These are phyloP conservation scores for Ganaspis brasiliensis DNA, from an alignment of 2,888 invertebrate species.

Conservation along the genomic window DNA sequence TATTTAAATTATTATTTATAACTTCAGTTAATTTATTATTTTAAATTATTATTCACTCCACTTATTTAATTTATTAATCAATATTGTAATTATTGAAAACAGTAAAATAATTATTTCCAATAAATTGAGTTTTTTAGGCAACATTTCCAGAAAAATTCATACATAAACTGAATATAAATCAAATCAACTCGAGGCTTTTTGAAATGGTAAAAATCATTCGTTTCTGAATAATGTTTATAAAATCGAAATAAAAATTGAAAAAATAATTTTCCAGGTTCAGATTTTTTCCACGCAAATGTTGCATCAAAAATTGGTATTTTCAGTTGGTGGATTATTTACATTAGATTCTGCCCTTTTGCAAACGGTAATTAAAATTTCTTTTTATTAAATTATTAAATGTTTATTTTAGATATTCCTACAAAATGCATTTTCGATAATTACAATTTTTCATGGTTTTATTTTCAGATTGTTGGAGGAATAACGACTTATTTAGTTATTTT, in stretches of 20 bases:
- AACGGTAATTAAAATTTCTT: background rate
- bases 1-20: background rate
- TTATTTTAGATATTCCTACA: too few relatives aligned
- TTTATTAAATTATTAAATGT: background rate
- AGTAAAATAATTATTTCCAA: background rate
- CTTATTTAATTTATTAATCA: too few relatives aligned
- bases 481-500: background rate
- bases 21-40: too few relatives aligned
- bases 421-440: too few relatives aligned
- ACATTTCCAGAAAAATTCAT: conserved; percentile 1
- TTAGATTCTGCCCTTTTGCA: conserved; percentile 7
- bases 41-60: too few relatives aligned
- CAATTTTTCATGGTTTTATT: background rate
- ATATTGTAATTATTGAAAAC: background rate
- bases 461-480: background rate
- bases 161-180: background rate
- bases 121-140: background rate
- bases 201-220: background rate
- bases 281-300: background rate
- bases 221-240: background rate
- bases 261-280: background rate
- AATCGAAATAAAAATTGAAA: background rate
- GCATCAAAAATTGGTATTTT: background rate
- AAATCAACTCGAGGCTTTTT: background rate
- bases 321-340: conserved; percentile 6